phyloP scores from a whole-genome alignment of 2,113 vertebrate genomes.

The Euleptes europaea region DNA sequence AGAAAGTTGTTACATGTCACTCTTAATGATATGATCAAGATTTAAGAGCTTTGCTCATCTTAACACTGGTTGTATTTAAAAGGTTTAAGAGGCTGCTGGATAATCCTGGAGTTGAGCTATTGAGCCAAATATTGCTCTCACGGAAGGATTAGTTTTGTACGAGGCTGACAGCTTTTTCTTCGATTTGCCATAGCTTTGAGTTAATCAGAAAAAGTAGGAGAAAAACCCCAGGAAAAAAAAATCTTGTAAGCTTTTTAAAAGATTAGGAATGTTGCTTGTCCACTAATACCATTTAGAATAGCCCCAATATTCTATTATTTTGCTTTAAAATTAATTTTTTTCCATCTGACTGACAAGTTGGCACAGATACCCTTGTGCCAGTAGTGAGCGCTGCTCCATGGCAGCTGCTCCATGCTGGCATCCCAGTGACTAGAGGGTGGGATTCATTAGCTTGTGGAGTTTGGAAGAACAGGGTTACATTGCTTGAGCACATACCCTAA shows the following conservation, averaged over 20 bases:
- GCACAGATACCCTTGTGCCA: neutral
- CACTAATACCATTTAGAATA: neutral
- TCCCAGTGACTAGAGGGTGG: neutral
- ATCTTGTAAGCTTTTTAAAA: neutral
- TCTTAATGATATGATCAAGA: slow-evolving; percentile 52
- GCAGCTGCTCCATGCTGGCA: neutral
- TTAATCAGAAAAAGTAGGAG: neutral
- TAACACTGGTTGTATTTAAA: slow-evolving; percentile 43
- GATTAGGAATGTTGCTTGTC: neutral
- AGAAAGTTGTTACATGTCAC: slow-evolving; percentile 43
- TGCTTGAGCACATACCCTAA: neutral
- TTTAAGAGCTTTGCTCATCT: slow-evolving; percentile 42
- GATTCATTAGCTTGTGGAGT: neutral
- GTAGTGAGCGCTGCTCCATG: neutral
- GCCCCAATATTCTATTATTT: neutral
- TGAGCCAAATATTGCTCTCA: slow-evolving; percentile 47
- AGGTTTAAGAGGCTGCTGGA: slow-evolving; percentile 6
- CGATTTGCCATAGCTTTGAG: neutral
- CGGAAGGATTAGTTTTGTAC: slow-evolving; percentile 1
- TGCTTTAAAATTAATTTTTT: neutral
- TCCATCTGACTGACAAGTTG: neutral
- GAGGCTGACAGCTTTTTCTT: neutral
- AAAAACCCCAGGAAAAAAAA: neutral
- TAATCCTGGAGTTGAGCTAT: slow-evolving; percentile 39
- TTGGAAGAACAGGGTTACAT: neutral